These are phyloP conservation scores for Leptobrachium ailaonicum DNA, from an alignment of 2,113 vertebrate species.

Conservation along the genomic window DNA sequence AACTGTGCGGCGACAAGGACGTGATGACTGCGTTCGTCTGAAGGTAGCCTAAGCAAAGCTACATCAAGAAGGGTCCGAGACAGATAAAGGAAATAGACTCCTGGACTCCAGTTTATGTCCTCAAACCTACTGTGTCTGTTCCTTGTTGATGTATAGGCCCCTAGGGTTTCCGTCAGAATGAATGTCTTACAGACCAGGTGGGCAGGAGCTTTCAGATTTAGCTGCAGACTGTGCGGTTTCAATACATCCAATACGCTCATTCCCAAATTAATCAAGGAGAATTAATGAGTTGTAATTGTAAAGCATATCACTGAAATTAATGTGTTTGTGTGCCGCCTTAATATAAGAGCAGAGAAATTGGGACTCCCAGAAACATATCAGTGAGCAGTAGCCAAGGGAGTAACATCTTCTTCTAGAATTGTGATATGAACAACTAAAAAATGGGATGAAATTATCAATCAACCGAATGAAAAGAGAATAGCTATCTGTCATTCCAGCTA, in stretches of 20 bases:
- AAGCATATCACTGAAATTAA: conserved; percentile 37
- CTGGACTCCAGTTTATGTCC: not conserved
- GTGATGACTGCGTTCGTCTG: too few species aligned
- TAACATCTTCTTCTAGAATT: conserved; percentile 1
- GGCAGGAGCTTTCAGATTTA: conserved; percentile 18
- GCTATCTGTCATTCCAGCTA: too few species aligned
- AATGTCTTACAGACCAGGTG: conserved; percentile 24
- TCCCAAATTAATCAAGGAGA: conserved; percentile 22
- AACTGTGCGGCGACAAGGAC: too few species aligned
- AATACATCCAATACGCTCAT: conserved; percentile 19
- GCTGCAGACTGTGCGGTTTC: conserved; percentile 9
- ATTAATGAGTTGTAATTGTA: conserved; percentile 43
- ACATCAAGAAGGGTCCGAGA: too few species aligned
- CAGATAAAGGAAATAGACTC: not conserved
- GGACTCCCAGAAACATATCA: conserved; percentile 21
- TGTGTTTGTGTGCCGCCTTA: conserved; percentile 10
- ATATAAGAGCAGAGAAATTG: conserved; percentile 16
- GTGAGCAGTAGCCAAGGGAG: conserved; percentile 33
- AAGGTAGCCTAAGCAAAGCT: too few species aligned
- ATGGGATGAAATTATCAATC: conserved; percentile 12
- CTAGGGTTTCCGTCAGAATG: conserved; percentile 10
- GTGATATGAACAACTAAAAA: conserved; percentile 34
- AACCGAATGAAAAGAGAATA: not conserved
- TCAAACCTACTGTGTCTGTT: conserved; percentile 9
- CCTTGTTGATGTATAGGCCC: conserved; percentile 24